Evolutionary conservation across 1,140 invertebrate species (phyloP).

Genomic region (Parasteatoda tepidariorum): DNA sequence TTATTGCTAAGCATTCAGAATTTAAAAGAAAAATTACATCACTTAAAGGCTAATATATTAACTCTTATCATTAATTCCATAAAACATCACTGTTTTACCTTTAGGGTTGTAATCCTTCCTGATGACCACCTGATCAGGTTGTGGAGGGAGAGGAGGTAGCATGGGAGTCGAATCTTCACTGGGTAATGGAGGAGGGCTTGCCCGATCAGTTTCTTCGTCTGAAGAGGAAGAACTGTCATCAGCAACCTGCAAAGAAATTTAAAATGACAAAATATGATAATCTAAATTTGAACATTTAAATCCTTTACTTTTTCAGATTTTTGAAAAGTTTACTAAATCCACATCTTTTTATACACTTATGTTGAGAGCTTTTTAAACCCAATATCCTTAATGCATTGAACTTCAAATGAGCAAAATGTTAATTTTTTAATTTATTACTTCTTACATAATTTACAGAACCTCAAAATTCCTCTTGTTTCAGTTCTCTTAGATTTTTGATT

Average conservation of each 20-base stretch:
- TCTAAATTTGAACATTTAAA: not conserved
- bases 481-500: too few species aligned
- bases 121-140: conserved; percentile 91
- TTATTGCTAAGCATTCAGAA: too few species aligned
- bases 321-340: conserved; percentile 65
- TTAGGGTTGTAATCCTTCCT: conserved; percentile 98
- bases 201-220: conserved; percentile 73
- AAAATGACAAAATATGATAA: not conserved
- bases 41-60: not conserved
- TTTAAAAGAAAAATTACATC: too few species aligned
- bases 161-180: conserved; percentile 75
- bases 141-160: conserved; percentile 82
- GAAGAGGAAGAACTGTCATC: conserved; percentile 70
- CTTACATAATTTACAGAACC: too few species aligned
- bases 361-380: too few species aligned
- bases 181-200: conserved; percentile 81
- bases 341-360: too few species aligned
- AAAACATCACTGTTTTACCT: conserved; percentile 71
- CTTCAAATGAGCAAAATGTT: too few species aligned
- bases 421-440: too few species aligned
- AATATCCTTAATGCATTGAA: too few species aligned
- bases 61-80: not conserved
- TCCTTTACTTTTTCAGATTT: not conserved
- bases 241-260: not conserved
- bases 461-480: too few species aligned